phyloP scores from a whole-genome alignment of 2,888 invertebrate genomes.

The Troides oblongomaculatus region DNA sequence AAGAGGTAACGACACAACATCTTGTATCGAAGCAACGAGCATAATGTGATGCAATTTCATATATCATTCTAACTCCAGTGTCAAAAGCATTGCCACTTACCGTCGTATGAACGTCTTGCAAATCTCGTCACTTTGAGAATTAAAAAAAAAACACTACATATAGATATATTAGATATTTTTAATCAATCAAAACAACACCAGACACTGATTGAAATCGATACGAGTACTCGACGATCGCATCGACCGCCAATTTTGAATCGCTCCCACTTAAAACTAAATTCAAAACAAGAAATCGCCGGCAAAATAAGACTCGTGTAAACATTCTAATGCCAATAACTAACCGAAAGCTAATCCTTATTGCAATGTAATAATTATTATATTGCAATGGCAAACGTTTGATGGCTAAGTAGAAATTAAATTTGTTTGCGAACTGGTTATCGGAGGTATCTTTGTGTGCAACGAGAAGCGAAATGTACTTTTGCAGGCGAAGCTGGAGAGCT shows the following conservation, averaged over 20 bases:
- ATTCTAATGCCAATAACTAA: neutral
- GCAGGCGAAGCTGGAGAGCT: conserved; percentile 35
- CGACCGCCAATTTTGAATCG: conserved; percentile 38
- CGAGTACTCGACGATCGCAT: conserved; percentile 17
- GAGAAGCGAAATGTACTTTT: conserved; percentile 35
- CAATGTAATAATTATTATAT: conserved; percentile 22
- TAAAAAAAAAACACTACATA: neutral
- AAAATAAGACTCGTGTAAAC: conserved; percentile 18
- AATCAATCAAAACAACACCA: neutral
- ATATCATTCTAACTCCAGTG: too few species aligned
- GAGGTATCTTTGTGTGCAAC: conserved; percentile 37
- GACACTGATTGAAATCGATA: neutral
- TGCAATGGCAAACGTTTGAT: conserved; percentile 14
- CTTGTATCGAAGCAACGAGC: too few species aligned
- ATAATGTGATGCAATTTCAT: too few species aligned
- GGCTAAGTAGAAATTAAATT: conserved; percentile 8
- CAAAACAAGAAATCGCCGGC: conserved; percentile 25
- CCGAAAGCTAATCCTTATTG: conserved; percentile 12
- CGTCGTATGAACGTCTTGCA: too few species aligned
- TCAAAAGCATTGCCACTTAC: too few species aligned
- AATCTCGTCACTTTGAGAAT: neutral
- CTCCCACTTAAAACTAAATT: conserved; percentile 38
- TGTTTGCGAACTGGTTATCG: conserved; percentile 33
- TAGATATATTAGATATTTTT: neutral
- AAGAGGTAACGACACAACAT: too few species aligned